A percentile compares a stretch with the other conserved stretches of the same genome.
Evolutionary conservation across 2,113 vertebrate genomes (phyloP).

Genomic region (Amia ocellicauda): DNA sequence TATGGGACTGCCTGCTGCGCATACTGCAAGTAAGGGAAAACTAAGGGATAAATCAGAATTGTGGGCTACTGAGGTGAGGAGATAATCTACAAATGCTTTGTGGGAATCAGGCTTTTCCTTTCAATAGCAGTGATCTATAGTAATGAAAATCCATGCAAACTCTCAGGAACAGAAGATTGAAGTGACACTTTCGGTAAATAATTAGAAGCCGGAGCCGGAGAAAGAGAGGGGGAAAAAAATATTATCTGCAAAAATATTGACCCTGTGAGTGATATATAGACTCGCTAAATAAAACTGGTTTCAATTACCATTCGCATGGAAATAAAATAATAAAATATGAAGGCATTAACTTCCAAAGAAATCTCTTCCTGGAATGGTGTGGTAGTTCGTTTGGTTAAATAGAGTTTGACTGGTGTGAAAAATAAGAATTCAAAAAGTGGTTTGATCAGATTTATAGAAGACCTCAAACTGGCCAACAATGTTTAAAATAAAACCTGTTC

Average conservation of each 20-base stretch:
- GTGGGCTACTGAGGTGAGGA: constrained; percentile 45
- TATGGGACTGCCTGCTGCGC: constrained; percentile 28
- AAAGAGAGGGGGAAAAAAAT: constrained; percentile 53
- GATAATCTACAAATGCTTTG: constrained; percentile 46
- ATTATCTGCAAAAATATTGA: constrained; percentile 42
- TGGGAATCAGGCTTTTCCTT: constrained; percentile 28
- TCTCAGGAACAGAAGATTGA: constrained; percentile 40
- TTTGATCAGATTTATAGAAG: too few relatives aligned
- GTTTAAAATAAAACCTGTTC: too few relatives aligned
- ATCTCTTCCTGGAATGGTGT: too few relatives aligned
- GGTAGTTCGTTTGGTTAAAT: constrained; percentile 3
- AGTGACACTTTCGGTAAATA: constrained; percentile 52
- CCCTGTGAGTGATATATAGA: constrained; percentile 3
- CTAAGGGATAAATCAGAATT: constrained; percentile 59
- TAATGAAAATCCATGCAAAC: constrained; percentile 50
- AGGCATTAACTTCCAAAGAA: background rate
- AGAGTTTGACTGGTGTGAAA: background rate
- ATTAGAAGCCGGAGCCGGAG: constrained; percentile 52
- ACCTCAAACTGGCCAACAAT: too few relatives aligned
- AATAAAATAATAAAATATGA: constrained; percentile 16
- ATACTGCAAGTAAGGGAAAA: constrained; percentile 43
- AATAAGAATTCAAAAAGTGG: too few relatives aligned
- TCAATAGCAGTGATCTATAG: constrained; percentile 36
- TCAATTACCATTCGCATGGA: constrained; percentile 13
- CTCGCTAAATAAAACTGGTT: constrained; percentile 15